Percentiles rank a stretch among this genome's conserved stretches.
These are phyloP conservation scores for Nemotelus pantherinus DNA, from an alignment of 2,888 invertebrate species.

Conservation along the genomic window DNA sequence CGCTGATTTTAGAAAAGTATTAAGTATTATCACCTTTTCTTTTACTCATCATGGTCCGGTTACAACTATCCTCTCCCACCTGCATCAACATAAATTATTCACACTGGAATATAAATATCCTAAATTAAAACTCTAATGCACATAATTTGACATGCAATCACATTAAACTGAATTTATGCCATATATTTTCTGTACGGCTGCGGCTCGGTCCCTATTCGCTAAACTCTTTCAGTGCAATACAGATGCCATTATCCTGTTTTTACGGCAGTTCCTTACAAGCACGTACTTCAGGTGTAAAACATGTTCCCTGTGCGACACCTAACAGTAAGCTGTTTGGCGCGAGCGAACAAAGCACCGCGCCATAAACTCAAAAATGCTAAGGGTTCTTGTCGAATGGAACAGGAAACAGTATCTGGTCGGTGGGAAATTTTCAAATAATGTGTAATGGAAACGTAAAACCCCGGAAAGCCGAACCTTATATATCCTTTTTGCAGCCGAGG, in stretches of 20 bases:
- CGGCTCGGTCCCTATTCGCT: background rate
- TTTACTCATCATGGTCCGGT: no score
- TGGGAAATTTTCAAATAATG: conserved; percentile 27
- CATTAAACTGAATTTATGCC: conserved; percentile 15
- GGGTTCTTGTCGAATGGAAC: conserved; percentile 11
- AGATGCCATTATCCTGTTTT: conserved; percentile 18
- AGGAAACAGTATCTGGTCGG: conserved; percentile 22
- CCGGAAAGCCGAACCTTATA: conserved; percentile 33
- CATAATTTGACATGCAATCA: conserved; percentile 32
- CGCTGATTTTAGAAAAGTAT: no score
- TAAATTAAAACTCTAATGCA: conserved; percentile 23
- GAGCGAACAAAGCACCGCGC: background rate
- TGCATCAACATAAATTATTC: no score
- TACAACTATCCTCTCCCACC: no score
- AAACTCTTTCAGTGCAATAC: conserved; percentile 6
- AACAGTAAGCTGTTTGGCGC: background rate
- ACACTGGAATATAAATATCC: no score
- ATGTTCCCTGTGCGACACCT: background rate
- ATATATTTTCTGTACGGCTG: conserved; percentile 14
- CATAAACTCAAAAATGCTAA: conserved; percentile 26
- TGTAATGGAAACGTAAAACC: conserved; percentile 40
- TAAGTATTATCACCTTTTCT: no score
- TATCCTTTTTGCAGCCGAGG: conserved; percentile 4
- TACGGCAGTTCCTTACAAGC: conserved; percentile 15
- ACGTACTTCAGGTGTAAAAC: conserved; percentile 30